A percentile compares a stretch with the other conserved stretches of the same genome.
These are phyloP conservation scores for Pristionchus mayeri DNA, from an alignment of 2,888 invertebrate species.

Conservation along the genomic window DNA sequence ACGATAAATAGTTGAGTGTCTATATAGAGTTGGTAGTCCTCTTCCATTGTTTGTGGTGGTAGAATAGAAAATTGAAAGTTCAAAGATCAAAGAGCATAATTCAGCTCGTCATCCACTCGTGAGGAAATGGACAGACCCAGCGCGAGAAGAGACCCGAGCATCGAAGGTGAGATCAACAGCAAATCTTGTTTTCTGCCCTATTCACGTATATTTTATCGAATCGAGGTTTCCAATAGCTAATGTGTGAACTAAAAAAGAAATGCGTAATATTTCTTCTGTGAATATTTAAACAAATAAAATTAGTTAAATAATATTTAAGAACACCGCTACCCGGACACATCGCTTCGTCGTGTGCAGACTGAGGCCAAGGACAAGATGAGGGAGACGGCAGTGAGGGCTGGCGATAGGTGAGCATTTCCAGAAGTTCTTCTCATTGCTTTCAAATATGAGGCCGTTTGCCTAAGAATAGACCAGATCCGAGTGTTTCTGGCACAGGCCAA, in stretches of 20 bases:
- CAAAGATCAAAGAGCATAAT: neutral
- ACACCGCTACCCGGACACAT: neutral
- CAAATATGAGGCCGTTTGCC: no score
- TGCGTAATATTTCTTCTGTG: no score
- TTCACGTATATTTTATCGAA: no score
- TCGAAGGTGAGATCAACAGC: conserved; percentile 19
- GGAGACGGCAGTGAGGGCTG: neutral
- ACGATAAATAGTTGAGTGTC: no score
- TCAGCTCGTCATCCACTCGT: neutral
- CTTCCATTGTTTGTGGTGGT: neutral
- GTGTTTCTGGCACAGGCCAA: no score
- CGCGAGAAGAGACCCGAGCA: neutral
- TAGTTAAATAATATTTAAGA: neutral
- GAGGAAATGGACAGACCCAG: neutral
- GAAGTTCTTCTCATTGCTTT: neutral
- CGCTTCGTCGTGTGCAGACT: conserved; percentile 23
- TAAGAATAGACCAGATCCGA: no score
- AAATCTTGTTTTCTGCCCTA: no score
- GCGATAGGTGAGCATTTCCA: conserved; percentile 2
- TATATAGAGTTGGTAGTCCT: neutral
- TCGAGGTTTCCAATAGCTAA: no score
- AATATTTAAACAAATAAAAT: neutral
- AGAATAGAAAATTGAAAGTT: neutral
- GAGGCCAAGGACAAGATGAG: conserved; percentile 38
- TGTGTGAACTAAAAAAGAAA: no score